Evolutionary conservation across 64 coral and sea anemone species (phyloP).

Genomic region (Stichodactyla mertensii): DNA sequence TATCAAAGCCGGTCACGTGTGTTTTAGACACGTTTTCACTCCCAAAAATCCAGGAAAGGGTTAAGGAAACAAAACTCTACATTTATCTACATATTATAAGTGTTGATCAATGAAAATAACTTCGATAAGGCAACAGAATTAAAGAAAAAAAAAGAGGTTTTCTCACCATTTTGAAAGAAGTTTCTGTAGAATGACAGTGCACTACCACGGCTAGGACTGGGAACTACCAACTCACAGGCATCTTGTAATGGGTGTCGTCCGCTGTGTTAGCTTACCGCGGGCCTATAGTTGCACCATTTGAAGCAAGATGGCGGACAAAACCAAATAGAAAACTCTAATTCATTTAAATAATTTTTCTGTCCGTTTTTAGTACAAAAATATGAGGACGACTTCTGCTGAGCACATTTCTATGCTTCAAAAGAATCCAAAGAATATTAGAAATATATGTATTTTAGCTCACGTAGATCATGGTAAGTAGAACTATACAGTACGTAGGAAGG

Average conservation of each 20-base stretch:
- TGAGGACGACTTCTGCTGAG: slow-evolving; percentile 64
- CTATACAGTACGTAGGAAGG: not conserved
- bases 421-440: slow-evolving; percentile 95
- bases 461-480: slow-evolving; percentile 86
- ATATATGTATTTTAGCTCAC: slow-evolving; percentile 99
- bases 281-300: slow-evolving; percentile 43
- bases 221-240: slow-evolving; percentile 20
- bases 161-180: slow-evolving; percentile 71
- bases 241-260: not conserved
- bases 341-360: not conserved
- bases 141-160: not conserved
- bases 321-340: slow-evolving; percentile 2
- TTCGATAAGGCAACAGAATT: not conserved
- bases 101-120: not conserved
- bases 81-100: not conserved
- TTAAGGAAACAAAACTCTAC: not conserved
- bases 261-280: slow-evolving; percentile 11
- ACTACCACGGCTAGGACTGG: slow-evolving; percentile 43
- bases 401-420: slow-evolving; percentile 72
- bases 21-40: not conserved
- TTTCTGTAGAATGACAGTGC: slow-evolving; percentile 83
- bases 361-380: slow-evolving; percentile 9
- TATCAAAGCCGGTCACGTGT: slow-evolving; percentile 4
- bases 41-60: not conserved
- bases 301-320: slow-evolving; percentile 19